These are phyloP conservation scores for Boleophthalmus pectinirostris DNA, from an alignment of 2,113 vertebrate genomes.

Conservation along the genomic window DNA sequence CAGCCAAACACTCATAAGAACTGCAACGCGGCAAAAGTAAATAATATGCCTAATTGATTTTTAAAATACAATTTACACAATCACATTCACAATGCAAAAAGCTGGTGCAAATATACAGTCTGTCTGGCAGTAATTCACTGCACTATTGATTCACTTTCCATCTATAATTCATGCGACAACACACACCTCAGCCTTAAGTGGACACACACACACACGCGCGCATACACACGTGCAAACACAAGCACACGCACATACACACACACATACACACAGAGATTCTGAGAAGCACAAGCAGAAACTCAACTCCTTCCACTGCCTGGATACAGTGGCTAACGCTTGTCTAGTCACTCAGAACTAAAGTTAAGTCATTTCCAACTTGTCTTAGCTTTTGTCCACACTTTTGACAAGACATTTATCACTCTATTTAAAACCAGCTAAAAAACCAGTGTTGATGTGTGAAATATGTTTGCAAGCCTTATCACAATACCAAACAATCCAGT, in stretches of 20 bases:
- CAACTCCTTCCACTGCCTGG: constrained; percentile 38
- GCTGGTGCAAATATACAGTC: not conserved
- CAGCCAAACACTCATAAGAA: not conserved
- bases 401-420: not conserved
- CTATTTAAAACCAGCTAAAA: not conserved
- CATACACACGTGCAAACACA: constrained; percentile 11
- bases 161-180: constrained; percentile 75
- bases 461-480: too few species aligned
- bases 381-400: constrained; percentile 21
- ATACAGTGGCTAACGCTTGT: constrained; percentile 24
- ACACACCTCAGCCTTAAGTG: constrained; percentile 66
- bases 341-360: constrained; percentile 28
- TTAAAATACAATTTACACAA: constrained; percentile 17
- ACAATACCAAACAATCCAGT: not conserved
- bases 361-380: constrained; percentile 63
- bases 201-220: constrained; percentile 35
- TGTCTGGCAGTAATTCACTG: constrained; percentile 63
- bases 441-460: not conserved
- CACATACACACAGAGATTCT: constrained; percentile 42
- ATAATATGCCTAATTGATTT: constrained; percentile 15
- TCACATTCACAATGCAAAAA: constrained; percentile 12
- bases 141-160: constrained; percentile 73
- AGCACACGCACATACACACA: constrained; percentile 14
- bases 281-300: constrained; percentile 60
- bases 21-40: constrained; percentile 6